Conservation (phyloP, 2,113 vertebrate genomes). For the Odocoileus virginianus region DNA sequence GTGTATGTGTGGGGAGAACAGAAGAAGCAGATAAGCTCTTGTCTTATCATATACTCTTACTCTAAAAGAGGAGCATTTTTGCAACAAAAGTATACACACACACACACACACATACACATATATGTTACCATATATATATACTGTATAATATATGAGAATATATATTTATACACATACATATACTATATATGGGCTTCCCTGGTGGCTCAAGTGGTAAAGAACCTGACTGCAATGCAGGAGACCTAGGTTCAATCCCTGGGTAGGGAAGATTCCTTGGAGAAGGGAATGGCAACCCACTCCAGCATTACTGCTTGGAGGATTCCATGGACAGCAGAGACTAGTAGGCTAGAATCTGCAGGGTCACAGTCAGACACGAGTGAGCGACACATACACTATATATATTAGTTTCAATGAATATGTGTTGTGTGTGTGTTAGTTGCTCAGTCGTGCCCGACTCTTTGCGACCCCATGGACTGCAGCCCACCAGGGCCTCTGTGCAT, state of each 20-base stretch:
- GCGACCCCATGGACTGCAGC: too few relatives aligned
- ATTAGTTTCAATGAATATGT: not conserved
- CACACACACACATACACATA: not conserved
- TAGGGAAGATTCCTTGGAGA: not conserved
- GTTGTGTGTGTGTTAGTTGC: not conserved
- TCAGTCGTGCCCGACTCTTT: accelerated
- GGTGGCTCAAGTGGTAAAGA: not conserved
- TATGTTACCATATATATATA: not conserved
- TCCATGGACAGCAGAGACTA: not conserved
- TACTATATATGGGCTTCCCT: not conserved
- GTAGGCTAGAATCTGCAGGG: not conserved
- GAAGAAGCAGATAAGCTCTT: not conserved
- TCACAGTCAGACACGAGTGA: not conserved
- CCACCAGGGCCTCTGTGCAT: too few relatives aligned
- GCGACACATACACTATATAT: not conserved
- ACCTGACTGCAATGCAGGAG: not conserved
- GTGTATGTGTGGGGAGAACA: too few relatives aligned
- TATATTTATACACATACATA: not conserved
- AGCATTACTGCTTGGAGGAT: not conserved
- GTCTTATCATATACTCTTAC: not conserved
- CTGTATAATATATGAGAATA: not conserved
- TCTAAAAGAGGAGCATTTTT: not conserved
- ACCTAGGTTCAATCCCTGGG: not conserved
- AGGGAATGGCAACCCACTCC: not conserved
- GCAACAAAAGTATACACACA: not conserved